Conservation (phyloP, 2,797 vertebrate genomes). For the Anas georgica region DNA sequence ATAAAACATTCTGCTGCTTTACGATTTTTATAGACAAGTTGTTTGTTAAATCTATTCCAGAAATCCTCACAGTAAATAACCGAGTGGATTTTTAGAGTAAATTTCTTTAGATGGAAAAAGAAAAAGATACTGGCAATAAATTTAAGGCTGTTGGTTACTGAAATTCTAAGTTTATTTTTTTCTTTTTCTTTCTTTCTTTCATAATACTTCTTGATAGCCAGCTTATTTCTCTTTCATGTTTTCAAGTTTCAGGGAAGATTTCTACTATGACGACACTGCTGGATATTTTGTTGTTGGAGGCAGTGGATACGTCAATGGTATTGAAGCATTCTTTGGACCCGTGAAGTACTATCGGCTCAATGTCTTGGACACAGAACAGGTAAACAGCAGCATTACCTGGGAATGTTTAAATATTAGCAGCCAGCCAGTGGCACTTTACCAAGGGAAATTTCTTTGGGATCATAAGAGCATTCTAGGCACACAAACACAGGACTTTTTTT, state of each 20-base stretch:
- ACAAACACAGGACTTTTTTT: background rate
- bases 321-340: conserved; percentile 89
- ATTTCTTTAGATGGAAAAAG: background rate
- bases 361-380: conserved; percentile 71
- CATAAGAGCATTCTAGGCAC: background rate
- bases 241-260: conserved; percentile 81
- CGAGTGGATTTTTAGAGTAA: background rate
- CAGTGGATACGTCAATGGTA: conserved; percentile 79
- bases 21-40: background rate
- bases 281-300: conserved; percentile 92
- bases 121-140: background rate
- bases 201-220: background rate
- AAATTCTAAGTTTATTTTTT: background rate
- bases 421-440: background rate
- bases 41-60: background rate
- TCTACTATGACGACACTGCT: conserved; percentile 87
- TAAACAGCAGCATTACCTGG: conserved; percentile 4
- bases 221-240: conserved; percentile 31
- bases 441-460: background rate
- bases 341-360: conserved; percentile 88
- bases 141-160: background rate
- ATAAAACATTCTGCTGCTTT: background rate
- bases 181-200: background rate
- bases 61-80: background rate
- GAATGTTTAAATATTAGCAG: background rate